phyloP scores from a whole-genome alignment of 2,113 vertebrate species.

The Diglossa brunneiventris region DNA sequence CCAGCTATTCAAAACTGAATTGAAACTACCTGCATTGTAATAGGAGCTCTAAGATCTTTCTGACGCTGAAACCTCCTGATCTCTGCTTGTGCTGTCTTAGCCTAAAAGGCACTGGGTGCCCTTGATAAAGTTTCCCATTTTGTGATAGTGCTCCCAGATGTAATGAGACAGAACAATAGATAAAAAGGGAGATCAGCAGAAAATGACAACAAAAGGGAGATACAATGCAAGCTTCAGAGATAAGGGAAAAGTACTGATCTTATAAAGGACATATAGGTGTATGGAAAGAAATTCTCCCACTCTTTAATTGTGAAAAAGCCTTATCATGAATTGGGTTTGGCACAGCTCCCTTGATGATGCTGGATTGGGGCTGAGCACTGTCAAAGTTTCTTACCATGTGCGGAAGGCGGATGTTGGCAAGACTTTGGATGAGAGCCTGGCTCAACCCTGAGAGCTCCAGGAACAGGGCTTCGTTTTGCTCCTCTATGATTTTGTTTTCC shows the following conservation, averaged over 20 bases:
- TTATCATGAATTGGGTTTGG: not conserved
- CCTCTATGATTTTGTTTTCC: slow-evolving; percentile 97
- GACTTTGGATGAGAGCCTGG: slow-evolving; percentile 95
- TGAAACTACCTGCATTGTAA: slow-evolving; percentile 57
- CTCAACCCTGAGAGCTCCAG: slow-evolving; percentile 97
- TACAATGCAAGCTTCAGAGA: slow-evolving; percentile 15
- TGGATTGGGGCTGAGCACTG: accelerated
- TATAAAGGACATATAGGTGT: not conserved
- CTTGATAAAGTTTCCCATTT: slow-evolving; percentile 65
- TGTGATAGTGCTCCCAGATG: slow-evolving; percentile 12
- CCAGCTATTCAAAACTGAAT: slow-evolving; percentile 60
- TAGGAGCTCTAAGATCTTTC: slow-evolving; percentile 52
- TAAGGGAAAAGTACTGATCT: slow-evolving; percentile 12
- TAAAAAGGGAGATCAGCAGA: slow-evolving; percentile 37
- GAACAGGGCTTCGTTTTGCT: slow-evolving; percentile 97
- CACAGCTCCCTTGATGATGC: accelerated
- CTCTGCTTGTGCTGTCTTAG: slow-evolving; percentile 40
- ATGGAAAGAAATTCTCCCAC: not conserved
- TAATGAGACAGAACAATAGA: slow-evolving; percentile 58
- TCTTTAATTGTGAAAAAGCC: not conserved
- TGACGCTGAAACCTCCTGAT: slow-evolving; percentile 55
- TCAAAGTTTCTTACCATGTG: slow-evolving; percentile 86
- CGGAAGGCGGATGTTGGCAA: slow-evolving; percentile 95
- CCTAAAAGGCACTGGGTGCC: slow-evolving; percentile 38
- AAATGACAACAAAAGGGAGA: slow-evolving; percentile 55